Percentiles rank a stretch among this genome's conserved stretches.
phyloP scores from a whole-genome alignment of 1,140 invertebrate genomes.

The Thalassaphorura encarpata region DNA sequence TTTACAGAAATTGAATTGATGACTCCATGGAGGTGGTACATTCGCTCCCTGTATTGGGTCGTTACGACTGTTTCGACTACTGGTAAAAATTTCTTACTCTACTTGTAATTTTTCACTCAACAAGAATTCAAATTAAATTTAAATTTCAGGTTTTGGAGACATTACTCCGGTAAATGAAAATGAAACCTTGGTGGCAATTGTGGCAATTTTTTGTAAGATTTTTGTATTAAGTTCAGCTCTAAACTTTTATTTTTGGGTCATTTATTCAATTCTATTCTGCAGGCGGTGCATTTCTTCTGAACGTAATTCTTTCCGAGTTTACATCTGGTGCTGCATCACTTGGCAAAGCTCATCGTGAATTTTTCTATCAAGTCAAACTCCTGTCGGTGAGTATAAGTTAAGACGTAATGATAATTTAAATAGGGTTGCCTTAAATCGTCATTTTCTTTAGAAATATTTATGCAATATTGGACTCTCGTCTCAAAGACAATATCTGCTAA shows the following conservation, averaged over 20 bases:
- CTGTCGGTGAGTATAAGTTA: conserved; percentile 9
- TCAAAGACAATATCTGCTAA: conserved; percentile 2
- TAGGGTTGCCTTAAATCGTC: neutral
- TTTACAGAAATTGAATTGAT: neutral
- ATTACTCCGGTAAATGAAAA: conserved; percentile 6
- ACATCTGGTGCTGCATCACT: conserved; percentile 11
- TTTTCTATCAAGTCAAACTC: conserved; percentile 20
- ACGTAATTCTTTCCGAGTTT: conserved; percentile 19
- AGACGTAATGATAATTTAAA: neutral
- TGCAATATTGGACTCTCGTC: conserved; percentile 15
- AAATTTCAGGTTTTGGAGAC: conserved; percentile 15
- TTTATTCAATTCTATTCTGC: too few relatives aligned
- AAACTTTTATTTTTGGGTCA: too few relatives aligned
- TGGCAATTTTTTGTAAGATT: conserved; percentile 12
- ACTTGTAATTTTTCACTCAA: neutral
- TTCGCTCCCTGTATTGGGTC: conserved; percentile 22
- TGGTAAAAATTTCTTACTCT: neutral
- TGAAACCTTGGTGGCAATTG: conserved; percentile 10
- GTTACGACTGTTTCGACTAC: conserved; percentile 15
- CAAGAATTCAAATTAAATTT: neutral
- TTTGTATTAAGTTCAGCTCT: too few relatives aligned
- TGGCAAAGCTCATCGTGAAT: conserved; percentile 11
- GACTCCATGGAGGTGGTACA: conserved; percentile 10
- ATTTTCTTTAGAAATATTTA: conserved; percentile 16
- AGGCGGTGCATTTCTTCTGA: conserved; percentile 15